Evolutionary conservation across 2,888 invertebrate species (phyloP).

Genomic region (Sclerodermus sp.): DNA sequence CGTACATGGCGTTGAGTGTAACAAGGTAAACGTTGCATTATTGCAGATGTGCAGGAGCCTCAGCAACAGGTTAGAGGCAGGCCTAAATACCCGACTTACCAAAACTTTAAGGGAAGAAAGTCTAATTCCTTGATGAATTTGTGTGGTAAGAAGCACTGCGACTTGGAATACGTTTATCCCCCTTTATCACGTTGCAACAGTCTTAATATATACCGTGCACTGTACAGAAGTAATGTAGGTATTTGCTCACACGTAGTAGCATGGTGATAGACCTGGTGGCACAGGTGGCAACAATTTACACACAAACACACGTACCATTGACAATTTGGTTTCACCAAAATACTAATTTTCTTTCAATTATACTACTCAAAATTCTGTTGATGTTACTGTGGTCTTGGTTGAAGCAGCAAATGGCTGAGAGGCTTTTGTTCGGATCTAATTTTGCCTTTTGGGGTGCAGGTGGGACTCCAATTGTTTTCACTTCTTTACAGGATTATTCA

Average conservation of each 20-base stretch:
- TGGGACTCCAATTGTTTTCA: conserved; percentile 23
- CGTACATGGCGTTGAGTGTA: conserved; percentile 53
- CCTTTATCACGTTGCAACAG: conserved; percentile 13
- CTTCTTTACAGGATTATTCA: conserved; percentile 30
- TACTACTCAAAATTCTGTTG: background rate
- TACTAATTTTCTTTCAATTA: conserved; percentile 4
- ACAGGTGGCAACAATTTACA: conserved; percentile 44
- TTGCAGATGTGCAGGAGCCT: conserved; percentile 83
- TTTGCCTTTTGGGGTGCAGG: background rate
- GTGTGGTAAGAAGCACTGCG: conserved; percentile 80
- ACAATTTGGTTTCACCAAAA: conserved; percentile 23
- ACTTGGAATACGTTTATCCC: conserved; percentile 46
- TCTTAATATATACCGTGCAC: no score
- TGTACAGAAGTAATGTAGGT: no score
- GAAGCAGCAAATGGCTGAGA: no score
- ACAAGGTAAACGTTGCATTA: conserved; percentile 67
- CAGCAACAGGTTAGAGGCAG: conserved; percentile 79
- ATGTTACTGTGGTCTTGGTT: background rate
- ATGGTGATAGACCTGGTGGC: conserved; percentile 48
- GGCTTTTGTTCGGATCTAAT: no score
- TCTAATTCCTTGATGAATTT: conserved; percentile 95
- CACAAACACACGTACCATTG: conserved; percentile 22
- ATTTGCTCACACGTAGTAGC: conserved; percentile 31
- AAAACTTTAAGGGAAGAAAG: conserved; percentile 89
- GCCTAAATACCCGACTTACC: conserved; percentile 82